Evolutionary conservation across 1,140 invertebrate species (phyloP), one percentile per base, ranked within the genome.

Genomic region (Drosophila equinoxialis): DNA sequence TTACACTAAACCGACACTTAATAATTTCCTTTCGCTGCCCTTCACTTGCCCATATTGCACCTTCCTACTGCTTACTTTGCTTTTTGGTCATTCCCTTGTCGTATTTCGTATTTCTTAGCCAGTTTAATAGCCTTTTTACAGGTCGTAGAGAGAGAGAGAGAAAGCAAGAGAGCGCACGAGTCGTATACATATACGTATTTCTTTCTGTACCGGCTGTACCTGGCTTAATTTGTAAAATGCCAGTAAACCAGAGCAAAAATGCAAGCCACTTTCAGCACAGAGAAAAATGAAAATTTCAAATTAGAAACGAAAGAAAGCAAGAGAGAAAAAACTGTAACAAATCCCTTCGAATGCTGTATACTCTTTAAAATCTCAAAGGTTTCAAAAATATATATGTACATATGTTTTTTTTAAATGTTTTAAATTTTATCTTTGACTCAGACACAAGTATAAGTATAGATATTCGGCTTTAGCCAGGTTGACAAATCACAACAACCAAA

Each of bases 1-100:
- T 89, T 89, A 89, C 83, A 80, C 84, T 90, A 89, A 89, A 89
- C 84, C 84, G 81, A 89, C 84, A 89, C 84, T 89, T 89, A 89
- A 90, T 87, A 87, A 89, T 89, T 89, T 55, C 78, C 68, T 61
- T 20, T 20, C 17, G 17, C 42, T n/a, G 30, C 17, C 41, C 42
- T 6, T 11, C 2, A 10, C 26, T 8, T 26, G 1, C 8, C 59
- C 59, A 33, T 23, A 23, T 26, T 20, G 30, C 5, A 8, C 41
- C 26, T 61, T 20, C 17, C 11, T 13, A 3, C 11, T 39, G 10
- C 3, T 4, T 1, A 2, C 7, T 48, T 48, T 48, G n/a, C 3
- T 7, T 17, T 48, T 48, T 48, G 45, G 45, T n/a, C 17, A 23
- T 23, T 23, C 5, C 45, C 17, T 11, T n/a, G 10, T 10, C 17